Evolutionary conservation across 2,113 vertebrate species (phyloP).

Genomic region (Sinocyclocheilus anophthalmus): DNA sequence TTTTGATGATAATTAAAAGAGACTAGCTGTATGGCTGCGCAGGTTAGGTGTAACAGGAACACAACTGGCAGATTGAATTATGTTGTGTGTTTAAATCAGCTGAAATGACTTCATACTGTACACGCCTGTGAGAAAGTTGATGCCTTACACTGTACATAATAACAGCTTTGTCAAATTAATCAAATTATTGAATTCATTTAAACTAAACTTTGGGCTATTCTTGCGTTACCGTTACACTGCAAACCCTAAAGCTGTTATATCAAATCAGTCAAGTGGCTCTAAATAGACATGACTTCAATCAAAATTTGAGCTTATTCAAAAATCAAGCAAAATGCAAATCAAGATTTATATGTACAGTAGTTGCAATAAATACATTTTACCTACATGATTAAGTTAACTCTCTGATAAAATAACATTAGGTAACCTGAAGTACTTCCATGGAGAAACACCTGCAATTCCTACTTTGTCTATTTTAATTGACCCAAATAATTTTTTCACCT

Average conservation of each 20-base stretch:
- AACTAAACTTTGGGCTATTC: not conserved
- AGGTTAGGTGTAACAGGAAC: conserved; percentile 42
- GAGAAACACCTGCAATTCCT: not conserved
- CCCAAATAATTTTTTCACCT: not conserved
- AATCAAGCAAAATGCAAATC: not conserved
- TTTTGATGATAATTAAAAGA: conserved; percentile 50
- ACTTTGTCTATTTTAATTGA: not conserved
- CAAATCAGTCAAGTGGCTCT: not conserved
- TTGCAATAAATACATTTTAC: not conserved
- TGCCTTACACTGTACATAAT: not conserved
- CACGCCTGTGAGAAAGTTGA: not conserved
- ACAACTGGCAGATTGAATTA: conserved; percentile 36
- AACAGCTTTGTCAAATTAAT: not conserved
- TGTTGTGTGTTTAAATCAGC: conserved; percentile 15
- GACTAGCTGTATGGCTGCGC: conserved; percentile 47
- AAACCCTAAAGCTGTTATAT: not conserved
- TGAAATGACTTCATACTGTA: conserved; percentile 21
- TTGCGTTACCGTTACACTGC: not conserved
- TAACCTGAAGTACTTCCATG: not conserved
- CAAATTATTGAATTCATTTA: not conserved
- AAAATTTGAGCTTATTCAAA: not conserved
- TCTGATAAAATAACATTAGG: not conserved
- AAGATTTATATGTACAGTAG: no score
- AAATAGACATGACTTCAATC: not conserved
- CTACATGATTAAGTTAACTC: not conserved